Evolutionary conservation across 92 coral and sea anemone genomes (phyloP).

Genomic region (Isaurus tuberculatus): DNA sequence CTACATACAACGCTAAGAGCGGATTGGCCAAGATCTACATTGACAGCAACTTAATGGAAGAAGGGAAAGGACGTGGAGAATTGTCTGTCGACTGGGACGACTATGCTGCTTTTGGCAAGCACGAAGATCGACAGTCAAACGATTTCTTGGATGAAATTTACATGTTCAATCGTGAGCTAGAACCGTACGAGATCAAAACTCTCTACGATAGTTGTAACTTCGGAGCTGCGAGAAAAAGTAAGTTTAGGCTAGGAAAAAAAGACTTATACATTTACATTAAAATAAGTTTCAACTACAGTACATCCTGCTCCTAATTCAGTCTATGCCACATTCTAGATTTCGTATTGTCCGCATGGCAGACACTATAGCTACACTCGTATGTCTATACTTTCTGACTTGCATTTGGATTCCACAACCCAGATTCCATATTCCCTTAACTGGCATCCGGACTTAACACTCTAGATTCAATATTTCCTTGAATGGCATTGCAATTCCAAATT

Average conservation of each 20-base stretch:
- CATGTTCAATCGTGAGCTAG: constrained; percentile 84
- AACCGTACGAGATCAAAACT: constrained; percentile 90
- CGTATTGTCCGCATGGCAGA: no score
- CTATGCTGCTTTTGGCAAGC: constrained; percentile 92
- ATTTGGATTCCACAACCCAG: no score
- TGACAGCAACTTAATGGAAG: constrained; percentile 84
- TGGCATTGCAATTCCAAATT: no score
- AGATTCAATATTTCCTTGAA: no score
- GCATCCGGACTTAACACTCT: no score
- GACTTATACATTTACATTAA: background rate
- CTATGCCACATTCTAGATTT: no score
- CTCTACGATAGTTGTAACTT: constrained; percentile 90
- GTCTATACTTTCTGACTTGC: no score
- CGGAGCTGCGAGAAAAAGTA: constrained; percentile 79
- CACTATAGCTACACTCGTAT: no score
- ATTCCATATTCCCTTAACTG: no score
- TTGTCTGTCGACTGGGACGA: constrained; percentile 99
- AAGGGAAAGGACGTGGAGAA: constrained; percentile 72
- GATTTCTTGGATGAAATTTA: constrained; percentile 84
- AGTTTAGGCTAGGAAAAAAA: constrained; percentile 12
- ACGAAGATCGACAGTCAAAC: constrained; percentile 71
- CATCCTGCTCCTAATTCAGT: no score
- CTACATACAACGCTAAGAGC: constrained; percentile 71
- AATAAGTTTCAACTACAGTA: background rate
- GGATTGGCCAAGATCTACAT: constrained; percentile 84